A percentile compares a stretch with the other conserved stretches of the same genome.
phyloP scores from a whole-genome alignment of 2,797 vertebrate species.

The Chelon auratus region DNA sequence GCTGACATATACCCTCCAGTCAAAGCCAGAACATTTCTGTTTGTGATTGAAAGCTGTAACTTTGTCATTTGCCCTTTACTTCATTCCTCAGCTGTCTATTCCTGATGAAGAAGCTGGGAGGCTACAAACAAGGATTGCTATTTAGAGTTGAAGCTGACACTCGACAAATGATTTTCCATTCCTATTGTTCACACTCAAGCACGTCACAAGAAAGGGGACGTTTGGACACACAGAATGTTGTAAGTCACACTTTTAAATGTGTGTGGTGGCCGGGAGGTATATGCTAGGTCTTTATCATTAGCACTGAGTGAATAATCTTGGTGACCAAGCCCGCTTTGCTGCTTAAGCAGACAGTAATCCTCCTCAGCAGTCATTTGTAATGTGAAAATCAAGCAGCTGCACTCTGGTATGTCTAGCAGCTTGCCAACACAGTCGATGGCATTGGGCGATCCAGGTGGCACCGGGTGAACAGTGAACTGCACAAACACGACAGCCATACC shows the following conservation, averaged over 20 bases:
- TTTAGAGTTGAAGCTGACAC: constrained; percentile 68
- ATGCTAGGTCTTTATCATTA: constrained; percentile 43
- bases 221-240: neutral
- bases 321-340: constrained; percentile 42
- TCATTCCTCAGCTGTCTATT: constrained; percentile 75
- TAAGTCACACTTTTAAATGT: neutral
- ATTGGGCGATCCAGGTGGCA: constrained; percentile 60
- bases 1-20: constrained; percentile 27
- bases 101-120: constrained; percentile 62
- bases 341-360: constrained; percentile 72
- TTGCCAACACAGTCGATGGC: constrained; percentile 27
- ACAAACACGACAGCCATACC: constrained; percentile 61
- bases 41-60: constrained; percentile 70
- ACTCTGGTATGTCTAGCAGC: constrained; percentile 63
- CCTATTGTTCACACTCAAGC: constrained; percentile 48
- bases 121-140: constrained; percentile 59
- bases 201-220: constrained; percentile 17
- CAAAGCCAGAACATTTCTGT: constrained; percentile 30
- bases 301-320: constrained; percentile 68
- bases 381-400: constrained; percentile 85
- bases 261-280: neutral
- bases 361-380: constrained; percentile 61
- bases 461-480: constrained; percentile 48
- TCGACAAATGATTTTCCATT: constrained; percentile 68
- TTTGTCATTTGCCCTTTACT: constrained; percentile 77